Percentiles rank a stretch among this genome's conserved stretches.
Evolutionary conservation across 1,140 invertebrate species (phyloP).

Genomic region (Holotrichia oblita): DNA sequence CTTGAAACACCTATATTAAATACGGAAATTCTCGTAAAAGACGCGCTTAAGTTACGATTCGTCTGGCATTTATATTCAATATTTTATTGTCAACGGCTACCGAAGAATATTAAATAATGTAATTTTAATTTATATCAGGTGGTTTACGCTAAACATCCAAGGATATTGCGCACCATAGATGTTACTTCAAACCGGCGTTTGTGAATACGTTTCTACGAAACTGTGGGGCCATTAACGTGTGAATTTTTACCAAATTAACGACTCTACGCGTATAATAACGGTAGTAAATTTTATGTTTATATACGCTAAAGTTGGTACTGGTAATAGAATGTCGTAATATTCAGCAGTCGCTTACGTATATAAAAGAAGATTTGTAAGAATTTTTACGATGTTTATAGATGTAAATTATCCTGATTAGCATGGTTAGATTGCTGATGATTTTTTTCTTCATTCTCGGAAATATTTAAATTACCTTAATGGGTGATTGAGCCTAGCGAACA

Average conservation of each 20-base stretch:
- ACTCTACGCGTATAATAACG: not conserved
- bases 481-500: not conserved
- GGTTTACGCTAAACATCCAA: not conserved
- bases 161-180: not conserved
- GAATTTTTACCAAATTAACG: not conserved
- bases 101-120: slow-evolving; percentile 32
- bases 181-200: not conserved
- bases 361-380: not conserved
- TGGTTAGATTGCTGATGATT: not conserved
- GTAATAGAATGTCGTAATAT: not conserved
- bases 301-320: not conserved
- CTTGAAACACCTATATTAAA: not conserved
- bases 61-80: slow-evolving; percentile 26
- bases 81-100: slow-evolving; percentile 23
- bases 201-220: not conserved
- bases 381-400: slow-evolving; percentile 12
- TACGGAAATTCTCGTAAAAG: slow-evolving; percentile 24
- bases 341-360: not conserved
- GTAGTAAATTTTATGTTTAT: not conserved
- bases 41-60: slow-evolving; percentile 12
- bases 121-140: slow-evolving; percentile 24
- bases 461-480: slow-evolving; percentile 14
- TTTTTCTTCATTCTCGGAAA: not conserved
- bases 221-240: not conserved
- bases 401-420: not conserved